These are phyloP conservation scores for Epinotia ramella DNA, from an alignment of 2,888 invertebrate genomes.

Conservation along the genomic window DNA sequence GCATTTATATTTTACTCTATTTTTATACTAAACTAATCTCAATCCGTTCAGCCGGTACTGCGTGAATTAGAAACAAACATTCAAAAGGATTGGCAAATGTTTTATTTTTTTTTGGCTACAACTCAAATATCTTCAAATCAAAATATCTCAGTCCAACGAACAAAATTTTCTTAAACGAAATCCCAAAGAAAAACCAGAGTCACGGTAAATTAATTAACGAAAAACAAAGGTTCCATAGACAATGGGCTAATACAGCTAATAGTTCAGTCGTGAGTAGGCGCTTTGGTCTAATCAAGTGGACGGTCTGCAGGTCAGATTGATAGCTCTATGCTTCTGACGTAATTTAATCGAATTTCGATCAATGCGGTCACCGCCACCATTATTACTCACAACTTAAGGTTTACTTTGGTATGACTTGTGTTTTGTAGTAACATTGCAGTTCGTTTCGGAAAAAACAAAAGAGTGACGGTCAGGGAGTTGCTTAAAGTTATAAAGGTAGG, in stretches of 20 bases:
- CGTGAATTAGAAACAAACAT: too few relatives aligned
- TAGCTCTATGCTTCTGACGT: slow-evolving; percentile 51
- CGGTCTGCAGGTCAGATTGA: slow-evolving; percentile 53
- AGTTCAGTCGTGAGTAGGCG: slow-evolving; percentile 46
- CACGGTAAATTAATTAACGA: slow-evolving; percentile 40
- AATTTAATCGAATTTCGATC: slow-evolving; percentile 37
- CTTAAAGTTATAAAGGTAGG: too few relatives aligned
- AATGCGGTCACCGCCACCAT: not conserved
- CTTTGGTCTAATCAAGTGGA: slow-evolving; percentile 54
- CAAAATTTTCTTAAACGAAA: not conserved
- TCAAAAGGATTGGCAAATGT: too few relatives aligned
- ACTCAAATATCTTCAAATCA: not conserved
- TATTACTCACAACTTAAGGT: not conserved
- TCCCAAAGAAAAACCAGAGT: slow-evolving; percentile 9
- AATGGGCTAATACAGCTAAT: slow-evolving; percentile 40
- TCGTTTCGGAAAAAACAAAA: not conserved
- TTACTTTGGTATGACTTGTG: not conserved
- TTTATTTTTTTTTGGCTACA: not conserved
- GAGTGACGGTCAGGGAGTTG: too few relatives aligned
- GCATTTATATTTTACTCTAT: too few relatives aligned
- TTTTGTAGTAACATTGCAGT: not conserved
- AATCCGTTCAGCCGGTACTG: too few relatives aligned
- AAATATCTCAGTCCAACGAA: not conserved
- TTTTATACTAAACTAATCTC: too few relatives aligned
- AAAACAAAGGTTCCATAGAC: slow-evolving; percentile 36